Base-by-base conservation (phyloP, 2,113 vertebrate genomes). In the Tenebrosternarchus preto region DNA sequence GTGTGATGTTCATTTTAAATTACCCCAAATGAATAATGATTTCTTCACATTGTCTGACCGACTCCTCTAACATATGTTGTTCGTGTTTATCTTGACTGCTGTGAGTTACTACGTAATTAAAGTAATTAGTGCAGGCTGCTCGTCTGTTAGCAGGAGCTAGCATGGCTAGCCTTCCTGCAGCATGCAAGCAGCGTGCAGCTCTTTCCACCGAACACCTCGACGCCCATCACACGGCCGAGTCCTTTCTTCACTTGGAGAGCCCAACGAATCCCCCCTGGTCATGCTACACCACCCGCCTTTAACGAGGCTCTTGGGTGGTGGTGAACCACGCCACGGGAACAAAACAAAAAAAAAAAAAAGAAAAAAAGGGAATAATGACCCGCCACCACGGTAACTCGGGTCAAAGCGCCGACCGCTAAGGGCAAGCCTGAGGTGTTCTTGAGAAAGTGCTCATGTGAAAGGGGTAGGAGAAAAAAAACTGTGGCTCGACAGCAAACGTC, bases 201-300 rank as follows among this genome's bases (percentile, higher is more conserved):
- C 77, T 90, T 91, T 91, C 90, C 90, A 90, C 85, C 81, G 25
- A 77, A 73, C 80, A 39, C 2, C 78, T 50, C 84, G 88, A 92
- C 85, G 33, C 90, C 86, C 84, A 85, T 82, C 86, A 85, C 88
- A 50, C 89, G 87, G 87, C 89, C 87, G 88, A 66, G 86, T 82
- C 82, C 83, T 82, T 73, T 27, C 68, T 33, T 27, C 22, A 1
- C 0, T 50, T 16, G 68, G 77, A 88, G 87, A 88, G 88, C 87
- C 84, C 87, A 88, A 87, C 80, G 88, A 88, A 85, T 83, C 77
- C 15, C 84, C 73, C 24, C 50, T 36, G 6, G 33, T 61, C 61
- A 82, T 76, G 19, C 76, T 74, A 80, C 19, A 33, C 78, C 81
- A 74, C 71, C 73, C 80, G 27, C 20, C 81, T 83, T 83, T 91